Percentiles rank a stretch among this genome's conserved stretches.
These are phyloP conservation scores for Apodemia hepburni DNA, from an alignment of 2,888 invertebrate species.

Conservation along the genomic window DNA sequence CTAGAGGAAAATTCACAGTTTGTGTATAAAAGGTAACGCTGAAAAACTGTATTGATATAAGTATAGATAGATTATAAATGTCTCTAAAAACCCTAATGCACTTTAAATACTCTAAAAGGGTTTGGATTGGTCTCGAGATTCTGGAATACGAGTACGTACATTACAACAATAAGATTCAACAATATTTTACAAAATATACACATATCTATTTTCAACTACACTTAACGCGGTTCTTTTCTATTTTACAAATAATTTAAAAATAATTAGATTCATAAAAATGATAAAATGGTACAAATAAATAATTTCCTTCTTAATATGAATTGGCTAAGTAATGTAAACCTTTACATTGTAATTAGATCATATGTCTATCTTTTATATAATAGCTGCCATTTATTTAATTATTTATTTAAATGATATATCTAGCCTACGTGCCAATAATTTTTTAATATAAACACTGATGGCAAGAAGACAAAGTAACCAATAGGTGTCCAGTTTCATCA, in stretches of 20 bases:
- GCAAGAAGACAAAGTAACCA: too few species aligned
- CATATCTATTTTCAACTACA: slow-evolving; percentile 35
- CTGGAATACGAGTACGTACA: slow-evolving; percentile 59
- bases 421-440: too few species aligned
- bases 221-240: slow-evolving; percentile 33
- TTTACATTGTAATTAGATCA: not conserved
- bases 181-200: slow-evolving; percentile 74
- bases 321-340: not conserved
- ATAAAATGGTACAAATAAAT: not conserved
- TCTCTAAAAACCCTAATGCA: slow-evolving; percentile 68
- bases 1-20: slow-evolving; percentile 67
- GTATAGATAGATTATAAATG: slow-evolving; percentile 60
- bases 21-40: slow-evolving; percentile 69
- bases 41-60: slow-evolving; percentile 61
- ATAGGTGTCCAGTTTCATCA: too few species aligned
- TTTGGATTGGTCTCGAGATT: slow-evolving; percentile 74
- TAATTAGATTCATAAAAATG: not conserved
- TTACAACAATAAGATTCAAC: slow-evolving; percentile 65
- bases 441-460: too few species aligned
- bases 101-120: slow-evolving; percentile 65
- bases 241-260: not conserved
- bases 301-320: not conserved
- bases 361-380: not conserved
- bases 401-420: too few species aligned
- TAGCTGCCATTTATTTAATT: too few species aligned